These are phyloP conservation scores for Asobara japonica DNA, from an alignment of 1,140 invertebrate genomes.

Conservation along the genomic window DNA sequence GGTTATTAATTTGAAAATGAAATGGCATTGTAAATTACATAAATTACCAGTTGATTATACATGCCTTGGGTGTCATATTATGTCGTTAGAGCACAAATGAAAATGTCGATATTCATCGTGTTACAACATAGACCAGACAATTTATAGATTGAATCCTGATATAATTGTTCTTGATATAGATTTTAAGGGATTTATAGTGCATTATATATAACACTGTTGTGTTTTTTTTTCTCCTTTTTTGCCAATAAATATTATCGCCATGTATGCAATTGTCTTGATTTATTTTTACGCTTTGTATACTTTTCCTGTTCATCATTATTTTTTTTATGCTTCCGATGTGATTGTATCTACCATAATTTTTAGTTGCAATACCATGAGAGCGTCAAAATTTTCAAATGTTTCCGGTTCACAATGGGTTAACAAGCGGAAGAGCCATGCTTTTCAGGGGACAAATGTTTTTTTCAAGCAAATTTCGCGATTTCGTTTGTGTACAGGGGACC, in stretches of 20 bases:
- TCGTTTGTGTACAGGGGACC: too few species aligned
- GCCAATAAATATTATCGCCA: slow-evolving; percentile 65
- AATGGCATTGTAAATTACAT: background rate
- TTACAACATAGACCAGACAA: slow-evolving; percentile 45
- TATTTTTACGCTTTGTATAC: slow-evolving; percentile 60
- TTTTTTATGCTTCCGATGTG: slow-evolving; percentile 28
- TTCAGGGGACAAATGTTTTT: too few species aligned
- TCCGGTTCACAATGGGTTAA: too few species aligned
- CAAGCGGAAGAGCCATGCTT: too few species aligned
- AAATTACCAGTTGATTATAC: background rate
- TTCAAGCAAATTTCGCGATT: too few species aligned
- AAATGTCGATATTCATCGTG: slow-evolving; percentile 39
- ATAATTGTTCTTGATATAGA: slow-evolving; percentile 48
- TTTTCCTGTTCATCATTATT: slow-evolving; percentile 12
- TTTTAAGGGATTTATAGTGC: slow-evolving; percentile 58
- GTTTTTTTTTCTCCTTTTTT: slow-evolving; percentile 52
- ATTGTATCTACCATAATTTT: slow-evolving; percentile 9
- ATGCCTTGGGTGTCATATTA: background rate
- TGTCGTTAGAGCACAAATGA: background rate
- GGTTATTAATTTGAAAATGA: background rate
- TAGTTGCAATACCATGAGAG: background rate
- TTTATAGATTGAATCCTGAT: slow-evolving; percentile 42
- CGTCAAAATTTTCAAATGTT: too few species aligned
- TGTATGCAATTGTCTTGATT: slow-evolving; percentile 62
- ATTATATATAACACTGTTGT: slow-evolving; percentile 53